Base-by-base conservation (phyloP, 2,888 invertebrate genomes). In the Trichopria drosophilae region DNA sequence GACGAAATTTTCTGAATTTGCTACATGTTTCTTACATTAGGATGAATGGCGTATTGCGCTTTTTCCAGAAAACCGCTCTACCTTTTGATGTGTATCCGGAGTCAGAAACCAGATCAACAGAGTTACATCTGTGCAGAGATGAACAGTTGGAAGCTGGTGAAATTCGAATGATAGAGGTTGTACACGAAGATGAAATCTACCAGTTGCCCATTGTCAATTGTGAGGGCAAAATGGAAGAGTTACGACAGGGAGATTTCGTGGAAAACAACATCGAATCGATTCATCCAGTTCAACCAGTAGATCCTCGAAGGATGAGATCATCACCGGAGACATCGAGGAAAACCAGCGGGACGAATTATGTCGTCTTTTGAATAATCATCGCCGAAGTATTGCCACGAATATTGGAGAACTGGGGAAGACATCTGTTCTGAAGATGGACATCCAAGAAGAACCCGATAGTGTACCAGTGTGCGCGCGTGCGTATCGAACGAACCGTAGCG, bases 401-500 rank as follows among this genome's bases (percentile, higher is more conserved):
- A 3, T 34, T 9, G 6, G 16, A 12, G 39, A 39, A 13, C 15
- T 39, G 12, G 23, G 39, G 13, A 23, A 22, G 24, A 51, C 45
- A 3, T 13, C 2, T 10, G 10, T 51, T 4, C 9, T 39, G 1
- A 31, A 36, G 20, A 39, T 39, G 23, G 23, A 39, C 13, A 39
- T 39, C 16, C 16, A 23, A 22, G 15, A 12, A n/a, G 26, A 39
- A 23, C 23, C 23, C 3, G 23, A 23, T 24, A 51, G 51, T 24
- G 28, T 12, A 9, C 47, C 54, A 7, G 16, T 43, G 3, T 39
- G 20, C 7, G 22, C 37, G 3, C 46, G 44, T 22, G 47, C 47
- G 3, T 55, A 54, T 19, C 35, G 43, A 19, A 41, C 51, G 15
- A 55, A 37, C 13, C 31, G 44, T 23, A 13, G n/a, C 20, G 56